phyloP scores from a whole-genome alignment of 2,113 vertebrate species.

The Hypanus sabinus region DNA sequence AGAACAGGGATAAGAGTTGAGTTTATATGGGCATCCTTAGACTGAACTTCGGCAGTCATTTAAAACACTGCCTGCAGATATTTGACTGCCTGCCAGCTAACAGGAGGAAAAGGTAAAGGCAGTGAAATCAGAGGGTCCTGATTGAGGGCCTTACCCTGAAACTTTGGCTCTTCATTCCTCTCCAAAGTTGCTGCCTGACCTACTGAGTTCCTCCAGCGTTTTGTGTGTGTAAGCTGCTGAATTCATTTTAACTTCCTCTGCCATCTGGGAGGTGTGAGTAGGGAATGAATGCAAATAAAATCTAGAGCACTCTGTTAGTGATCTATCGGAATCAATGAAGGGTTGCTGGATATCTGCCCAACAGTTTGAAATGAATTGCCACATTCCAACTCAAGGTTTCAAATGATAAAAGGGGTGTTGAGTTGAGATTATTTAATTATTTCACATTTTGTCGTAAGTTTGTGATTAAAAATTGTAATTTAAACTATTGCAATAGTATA shows the following conservation, averaged over 20 bases:
- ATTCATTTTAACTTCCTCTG: background rate
- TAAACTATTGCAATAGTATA: background rate
- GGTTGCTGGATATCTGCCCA: background rate
- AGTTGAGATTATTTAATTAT: background rate
- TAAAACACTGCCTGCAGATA: too few species aligned
- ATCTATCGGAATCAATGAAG: background rate
- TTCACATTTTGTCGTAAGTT: background rate
- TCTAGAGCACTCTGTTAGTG: background rate
- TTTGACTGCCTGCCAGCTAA: background rate
- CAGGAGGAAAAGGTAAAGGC: background rate
- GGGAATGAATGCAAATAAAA: background rate
- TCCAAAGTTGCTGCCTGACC: too few species aligned
- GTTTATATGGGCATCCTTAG: background rate
- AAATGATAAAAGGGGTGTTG: background rate
- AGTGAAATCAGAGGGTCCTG: background rate
- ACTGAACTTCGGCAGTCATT: background rate
- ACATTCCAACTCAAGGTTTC: background rate
- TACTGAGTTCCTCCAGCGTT: too few species aligned
- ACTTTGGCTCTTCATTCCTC: too few species aligned
- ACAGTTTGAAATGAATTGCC: background rate
- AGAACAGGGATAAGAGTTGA: too few species aligned
- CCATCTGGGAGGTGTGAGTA: background rate
- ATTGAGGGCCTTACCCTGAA: too few species aligned
- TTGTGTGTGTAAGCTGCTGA: background rate
- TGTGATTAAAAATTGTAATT: background rate